Evolutionary conservation across 92 coral and sea anemone species (phyloP), one percentile per base, ranked within the genome.

Genomic region (Epizoanthus fatuus): DNA sequence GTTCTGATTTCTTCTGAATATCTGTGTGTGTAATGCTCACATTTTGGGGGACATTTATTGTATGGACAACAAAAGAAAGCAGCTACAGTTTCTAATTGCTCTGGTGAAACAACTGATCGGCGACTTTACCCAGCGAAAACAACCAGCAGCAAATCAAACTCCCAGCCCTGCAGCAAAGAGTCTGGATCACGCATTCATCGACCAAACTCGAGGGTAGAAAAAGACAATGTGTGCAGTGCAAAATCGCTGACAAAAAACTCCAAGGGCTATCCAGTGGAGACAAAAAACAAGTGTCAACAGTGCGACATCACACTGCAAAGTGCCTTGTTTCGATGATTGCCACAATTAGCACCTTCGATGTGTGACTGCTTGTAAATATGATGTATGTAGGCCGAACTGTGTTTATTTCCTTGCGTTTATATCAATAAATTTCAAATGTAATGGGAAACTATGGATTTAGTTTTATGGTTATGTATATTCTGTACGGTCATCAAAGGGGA

Each of bases 191-290:
- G 9, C 53, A 49, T 49, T 11, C 16, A 40, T 69, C 55, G 7
- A 29, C 75, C 4, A 69, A 69, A 52, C 38, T 40, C 22, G 53
- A 40, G n/a, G 55, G 51, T 22, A 69, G 74, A 69, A 69, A 69
- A 16, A 69, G 52, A 22, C 74, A 76, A 52, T 76, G 82, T 60
- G 71, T 79, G 29, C 72, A 79, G 2, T 79, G 72, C 44, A 63
- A 79, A 39, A 62, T 22, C 15, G 84, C 53, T 60, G 72, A 56
- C 3, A 37, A n/a, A 42, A 63, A 69, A 63, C 84, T 2, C 45
- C 17, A 4, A 62, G 40, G 69, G 82, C n/a, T 76, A 56, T 37
- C 69, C 65, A 39, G 66, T 76, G 22, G 56, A 77, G 69, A 56
- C 19, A 38, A 60, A 38, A 38, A 2, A 2, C 72, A 79, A 79